Percentiles rank a stretch among this genome's conserved stretches.
phyloP scores from a whole-genome alignment of 1,140 invertebrate species.

The Callitettix versicolor region DNA sequence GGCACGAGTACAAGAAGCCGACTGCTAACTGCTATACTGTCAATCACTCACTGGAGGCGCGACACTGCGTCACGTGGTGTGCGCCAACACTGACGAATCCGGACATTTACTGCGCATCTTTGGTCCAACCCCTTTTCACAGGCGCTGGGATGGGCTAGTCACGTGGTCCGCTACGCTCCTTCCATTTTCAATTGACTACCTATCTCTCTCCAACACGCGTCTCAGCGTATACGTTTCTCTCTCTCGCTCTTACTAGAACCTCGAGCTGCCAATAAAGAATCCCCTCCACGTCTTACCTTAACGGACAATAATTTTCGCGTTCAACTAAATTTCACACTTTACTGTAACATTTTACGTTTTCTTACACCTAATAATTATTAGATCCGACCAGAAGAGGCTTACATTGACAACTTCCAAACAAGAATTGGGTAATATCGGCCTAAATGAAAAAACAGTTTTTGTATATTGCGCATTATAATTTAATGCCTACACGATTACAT shows the following conservation, averaged over 20 bases:
- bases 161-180: neutral
- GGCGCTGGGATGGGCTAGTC: neutral
- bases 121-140: neutral
- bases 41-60: conserved; percentile 8
- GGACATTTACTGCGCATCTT: neutral
- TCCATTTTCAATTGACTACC: conserved; percentile 4
- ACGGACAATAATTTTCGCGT: conserved; percentile 9
- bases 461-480: too few relatives aligned
- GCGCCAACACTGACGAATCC: neutral
- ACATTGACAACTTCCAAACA: too few relatives aligned
- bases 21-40: conserved; percentile 5
- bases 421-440: too few relatives aligned
- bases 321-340: conserved; percentile 12
- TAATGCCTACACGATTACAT: too few relatives aligned
- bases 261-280: conserved; percentile 7
- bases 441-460: too few relatives aligned
- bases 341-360: too few relatives aligned
- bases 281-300: conserved; percentile 8
- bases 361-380: too few relatives aligned
- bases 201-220: neutral
- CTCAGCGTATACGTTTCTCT: neutral
- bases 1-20: neutral
- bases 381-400: too few relatives aligned
- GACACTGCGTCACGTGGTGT: conserved; percentile 2
- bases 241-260: neutral